Evolutionary conservation across 2,797 vertebrate species (phyloP).

Genomic region (Pachyuromys duprasi): DNA sequence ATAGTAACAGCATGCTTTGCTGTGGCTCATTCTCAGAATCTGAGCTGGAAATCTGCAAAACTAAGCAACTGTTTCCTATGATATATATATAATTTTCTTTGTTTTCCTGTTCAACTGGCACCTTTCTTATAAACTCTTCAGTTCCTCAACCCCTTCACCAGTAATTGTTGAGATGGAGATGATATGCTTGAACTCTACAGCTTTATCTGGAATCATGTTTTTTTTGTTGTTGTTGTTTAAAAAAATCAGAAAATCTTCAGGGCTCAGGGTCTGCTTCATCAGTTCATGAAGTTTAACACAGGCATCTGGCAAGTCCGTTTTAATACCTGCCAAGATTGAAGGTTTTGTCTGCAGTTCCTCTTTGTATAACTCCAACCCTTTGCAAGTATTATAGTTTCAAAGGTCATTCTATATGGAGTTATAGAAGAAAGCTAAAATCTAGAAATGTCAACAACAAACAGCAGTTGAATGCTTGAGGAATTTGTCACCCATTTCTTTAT

Average conservation of each 20-base stretch:
- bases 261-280: conserved; percentile 91
- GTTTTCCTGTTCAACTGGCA: conserved; percentile 89
- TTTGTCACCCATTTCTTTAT: conserved; percentile 99
- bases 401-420: conserved; percentile 92
- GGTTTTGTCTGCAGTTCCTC: conserved; percentile 92
- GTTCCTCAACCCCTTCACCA: conserved; percentile 90
- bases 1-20: background rate
- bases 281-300: conserved; percentile 90
- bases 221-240: conserved; percentile 82
- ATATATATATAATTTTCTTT: conserved; percentile 81
- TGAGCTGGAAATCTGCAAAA: conserved; percentile 81
- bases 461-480: conserved; percentile 97
- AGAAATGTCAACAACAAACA: conserved; percentile 96
- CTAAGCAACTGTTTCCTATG: conserved; percentile 88
- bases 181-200: conserved; percentile 90
- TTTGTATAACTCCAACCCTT: conserved; percentile 97
- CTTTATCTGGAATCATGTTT: conserved; percentile 88
- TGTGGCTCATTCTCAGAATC: conserved; percentile 6
- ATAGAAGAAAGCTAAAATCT: conserved; percentile 95
- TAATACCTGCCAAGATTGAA: conserved; percentile 94
- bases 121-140: conserved; percentile 92
- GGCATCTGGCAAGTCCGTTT: conserved; percentile 96
- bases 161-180: conserved; percentile 93
- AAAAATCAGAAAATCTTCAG: conserved; percentile 90
- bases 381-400: conserved; percentile 94